Conservation (phyloP, 2,888 invertebrate species). For the Rambutsinella grinnellia region DNA sequence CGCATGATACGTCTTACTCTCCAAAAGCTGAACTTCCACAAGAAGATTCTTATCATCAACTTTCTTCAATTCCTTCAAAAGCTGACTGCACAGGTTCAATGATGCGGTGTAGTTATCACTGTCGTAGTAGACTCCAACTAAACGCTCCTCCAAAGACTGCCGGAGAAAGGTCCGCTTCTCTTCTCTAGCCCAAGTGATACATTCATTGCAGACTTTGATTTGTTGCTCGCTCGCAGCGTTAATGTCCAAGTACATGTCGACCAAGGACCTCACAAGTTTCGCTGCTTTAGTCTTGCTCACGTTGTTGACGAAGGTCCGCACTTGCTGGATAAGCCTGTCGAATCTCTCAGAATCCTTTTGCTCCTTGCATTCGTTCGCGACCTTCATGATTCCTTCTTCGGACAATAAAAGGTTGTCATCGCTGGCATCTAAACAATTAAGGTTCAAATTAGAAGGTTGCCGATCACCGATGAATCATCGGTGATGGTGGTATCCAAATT, state of each 20-base stretch:
- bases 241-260: conserved; percentile 97
- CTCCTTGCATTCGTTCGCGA: conserved; percentile 49
- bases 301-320: conserved; percentile 92
- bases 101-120: conserved; percentile 92
- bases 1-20: conserved; percentile 99
- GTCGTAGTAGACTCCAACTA: conserved; percentile 95
- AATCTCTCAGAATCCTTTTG: conserved; percentile 50
- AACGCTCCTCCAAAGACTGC: conserved; percentile 94
- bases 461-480: too few species aligned
- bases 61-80: conserved; percentile 96
- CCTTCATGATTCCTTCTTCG: conserved; percentile 60
- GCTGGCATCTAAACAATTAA: background rate
- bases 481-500: too few species aligned
- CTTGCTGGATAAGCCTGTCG: conserved; percentile 86
- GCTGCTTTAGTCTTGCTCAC: conserved; percentile 99
- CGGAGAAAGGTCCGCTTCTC: conserved; percentile 97
- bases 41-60: conserved; percentile 98
- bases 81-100: conserved; percentile 83
- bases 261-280: conserved; percentile 94
- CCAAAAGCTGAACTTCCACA: conserved; percentile 97
- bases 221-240: conserved; percentile 93
- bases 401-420: conserved; percentile 26
- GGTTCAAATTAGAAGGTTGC: background rate
- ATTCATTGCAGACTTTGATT: conserved; percentile 83
- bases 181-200: conserved; percentile 99